phyloP scores from a whole-genome alignment of 2,797 vertebrate genomes.

The Agapornis canus region DNA sequence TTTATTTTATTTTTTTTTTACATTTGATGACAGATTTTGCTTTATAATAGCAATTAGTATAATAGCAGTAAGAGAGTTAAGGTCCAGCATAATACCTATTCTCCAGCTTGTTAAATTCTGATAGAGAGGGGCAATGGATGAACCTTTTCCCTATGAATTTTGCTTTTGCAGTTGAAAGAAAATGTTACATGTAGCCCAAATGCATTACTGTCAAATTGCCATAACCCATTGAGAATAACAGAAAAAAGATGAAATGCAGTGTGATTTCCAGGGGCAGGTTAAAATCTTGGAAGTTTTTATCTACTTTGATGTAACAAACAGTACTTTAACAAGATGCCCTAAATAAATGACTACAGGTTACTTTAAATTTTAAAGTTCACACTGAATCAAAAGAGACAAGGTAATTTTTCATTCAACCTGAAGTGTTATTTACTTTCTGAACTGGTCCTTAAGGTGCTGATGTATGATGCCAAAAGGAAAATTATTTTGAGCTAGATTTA shows the following conservation, averaged over 20 bases:
- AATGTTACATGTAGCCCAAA: neutral
- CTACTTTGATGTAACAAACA: neutral
- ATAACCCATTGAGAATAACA: neutral
- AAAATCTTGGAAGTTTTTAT: neutral
- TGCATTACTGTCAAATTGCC: neutral
- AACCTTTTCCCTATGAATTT: neutral
- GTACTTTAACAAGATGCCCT: neutral
- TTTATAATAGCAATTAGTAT: neutral
- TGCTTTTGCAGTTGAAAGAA: neutral
- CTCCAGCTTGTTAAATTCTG: neutral
- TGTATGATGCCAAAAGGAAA: conserved; percentile 80
- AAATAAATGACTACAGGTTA: conserved; percentile 17
- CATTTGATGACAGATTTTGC: neutral
- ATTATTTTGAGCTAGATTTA: conserved; percentile 86
- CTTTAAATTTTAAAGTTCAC: conserved; percentile 74
- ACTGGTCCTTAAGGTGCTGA: conserved; percentile 71
- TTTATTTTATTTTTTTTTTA: neutral
- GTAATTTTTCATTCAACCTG: conserved; percentile 85
- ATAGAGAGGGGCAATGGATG: neutral
- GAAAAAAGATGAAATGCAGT: neutral
- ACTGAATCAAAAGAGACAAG: conserved; percentile 83
- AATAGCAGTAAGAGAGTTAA: neutral
- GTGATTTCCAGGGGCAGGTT: neutral
- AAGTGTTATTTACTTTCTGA: conserved; percentile 82
- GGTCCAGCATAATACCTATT: neutral